A percentile compares a stretch with the other conserved stretches of the same genome.
Conservation (phyloP, 2,113 vertebrate genomes). For the Glaucidium brasilianum region DNA sequence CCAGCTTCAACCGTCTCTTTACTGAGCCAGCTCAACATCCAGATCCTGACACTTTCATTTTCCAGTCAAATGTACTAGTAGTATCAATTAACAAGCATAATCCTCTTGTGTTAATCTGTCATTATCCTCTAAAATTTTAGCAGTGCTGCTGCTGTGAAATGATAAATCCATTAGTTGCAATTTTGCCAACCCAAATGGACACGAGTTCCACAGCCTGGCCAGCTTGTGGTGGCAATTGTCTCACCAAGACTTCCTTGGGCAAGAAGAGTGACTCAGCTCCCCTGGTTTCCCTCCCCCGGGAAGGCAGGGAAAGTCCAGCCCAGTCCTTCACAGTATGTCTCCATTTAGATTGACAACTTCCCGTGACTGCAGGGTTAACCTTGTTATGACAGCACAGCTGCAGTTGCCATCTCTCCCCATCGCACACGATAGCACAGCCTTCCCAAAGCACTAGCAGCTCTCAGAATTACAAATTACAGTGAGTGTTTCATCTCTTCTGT, state of each 20-base stretch:
- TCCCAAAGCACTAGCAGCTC: background rate
- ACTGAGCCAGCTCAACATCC: background rate
- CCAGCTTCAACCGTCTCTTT: background rate
- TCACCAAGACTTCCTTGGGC: background rate
- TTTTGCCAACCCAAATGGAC: background rate
- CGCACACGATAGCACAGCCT: background rate
- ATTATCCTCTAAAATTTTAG: background rate
- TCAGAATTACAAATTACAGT: background rate
- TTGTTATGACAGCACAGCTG: conserved; percentile 52
- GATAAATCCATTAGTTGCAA: background rate
- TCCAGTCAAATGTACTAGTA: background rate
- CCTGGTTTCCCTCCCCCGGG: accelerated
- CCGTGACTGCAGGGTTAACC: background rate
- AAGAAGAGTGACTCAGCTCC: background rate
- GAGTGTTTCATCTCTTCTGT: background rate
- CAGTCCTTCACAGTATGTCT: background rate
- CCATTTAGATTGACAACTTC: conserved; percentile 35
- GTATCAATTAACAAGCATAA: conserved; percentile 16
- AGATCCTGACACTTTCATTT: background rate
- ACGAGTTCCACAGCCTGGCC: background rate
- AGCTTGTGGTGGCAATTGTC: background rate
- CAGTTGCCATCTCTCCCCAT: background rate
- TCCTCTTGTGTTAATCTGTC: background rate
- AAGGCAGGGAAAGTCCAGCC: background rate
- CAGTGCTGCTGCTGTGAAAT: accelerated